phyloP scores from a whole-genome alignment of 1,140 invertebrate genomes.

The Hyphantria cunea region DNA sequence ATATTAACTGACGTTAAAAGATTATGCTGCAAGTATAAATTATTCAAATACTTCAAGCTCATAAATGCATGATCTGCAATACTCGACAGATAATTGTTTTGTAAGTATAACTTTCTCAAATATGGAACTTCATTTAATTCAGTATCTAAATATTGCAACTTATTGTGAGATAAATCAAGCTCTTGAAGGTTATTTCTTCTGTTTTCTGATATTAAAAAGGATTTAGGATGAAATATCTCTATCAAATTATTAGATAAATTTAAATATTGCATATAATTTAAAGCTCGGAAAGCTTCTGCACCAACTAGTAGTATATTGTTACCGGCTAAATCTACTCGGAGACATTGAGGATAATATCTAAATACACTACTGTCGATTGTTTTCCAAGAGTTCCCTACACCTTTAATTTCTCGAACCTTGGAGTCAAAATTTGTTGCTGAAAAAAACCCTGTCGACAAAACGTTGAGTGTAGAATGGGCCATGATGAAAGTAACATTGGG shows the following conservation, averaged over 20 bases:
- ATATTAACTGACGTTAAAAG: conserved; percentile 44
- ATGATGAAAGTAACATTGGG: conserved; percentile 55
- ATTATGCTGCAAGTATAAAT: conserved; percentile 55
- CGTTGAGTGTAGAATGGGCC: conserved; percentile 29
- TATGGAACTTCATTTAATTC: conserved; percentile 35
- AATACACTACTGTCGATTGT: conserved; percentile 42
- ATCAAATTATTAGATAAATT: conserved; percentile 59
- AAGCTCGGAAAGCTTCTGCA: conserved; percentile 45
- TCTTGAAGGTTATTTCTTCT: conserved; percentile 31
- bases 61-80: conserved; percentile 47
- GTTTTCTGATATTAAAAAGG: conserved; percentile 38
- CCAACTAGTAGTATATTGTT: conserved; percentile 51
- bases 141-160: conserved; percentile 34
- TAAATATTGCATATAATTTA: conserved; percentile 38
- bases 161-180: conserved; percentile 50
- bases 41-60: conserved; percentile 41
- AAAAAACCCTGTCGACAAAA: conserved; percentile 51
- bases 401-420: conserved; percentile 49
- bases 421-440: conserved; percentile 65
- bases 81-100: conserved; percentile 46
- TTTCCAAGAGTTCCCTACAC: conserved; percentile 44
- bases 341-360: conserved; percentile 51
- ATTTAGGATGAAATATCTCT: conserved; percentile 34
- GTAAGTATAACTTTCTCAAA: conserved; percentile 44
- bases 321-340: conserved; percentile 44